Evolutionary conservation across 2,888 invertebrate genomes (phyloP).

Genomic region (Frankliniella fusca): DNA sequence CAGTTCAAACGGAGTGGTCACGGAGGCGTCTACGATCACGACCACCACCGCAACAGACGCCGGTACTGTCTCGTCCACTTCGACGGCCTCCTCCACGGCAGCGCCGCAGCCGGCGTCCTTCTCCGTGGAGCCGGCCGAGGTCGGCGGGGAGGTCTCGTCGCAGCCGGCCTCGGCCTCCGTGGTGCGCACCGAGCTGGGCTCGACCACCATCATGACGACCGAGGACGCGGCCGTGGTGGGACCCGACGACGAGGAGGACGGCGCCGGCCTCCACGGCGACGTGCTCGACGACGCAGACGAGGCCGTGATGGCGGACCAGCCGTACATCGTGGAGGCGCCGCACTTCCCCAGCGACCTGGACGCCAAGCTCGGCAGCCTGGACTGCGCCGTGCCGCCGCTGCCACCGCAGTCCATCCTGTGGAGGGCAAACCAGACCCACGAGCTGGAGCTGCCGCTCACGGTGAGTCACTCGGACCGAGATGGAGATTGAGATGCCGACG

Average conservation of each 20-base stretch:
- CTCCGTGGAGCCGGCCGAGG: background rate
- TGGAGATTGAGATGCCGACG: background rate
- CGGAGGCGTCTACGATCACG: background rate
- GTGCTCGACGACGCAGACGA: background rate
- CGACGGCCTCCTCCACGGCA: background rate
- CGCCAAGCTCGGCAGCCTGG: background rate
- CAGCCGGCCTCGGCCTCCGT: background rate
- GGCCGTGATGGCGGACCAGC: background rate
- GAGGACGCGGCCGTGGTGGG: background rate
- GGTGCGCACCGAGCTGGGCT: background rate
- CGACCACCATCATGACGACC: background rate
- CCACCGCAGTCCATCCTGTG: conserved; percentile 52
- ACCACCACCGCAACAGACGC: background rate
- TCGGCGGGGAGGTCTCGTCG: background rate
- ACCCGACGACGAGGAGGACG: background rate
- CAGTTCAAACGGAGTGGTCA: background rate
- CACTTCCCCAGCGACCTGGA: background rate
- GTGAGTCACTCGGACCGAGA: conserved; percentile 52
- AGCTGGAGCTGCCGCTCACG: conserved; percentile 61
- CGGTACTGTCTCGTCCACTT: background rate
- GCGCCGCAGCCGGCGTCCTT: background rate
- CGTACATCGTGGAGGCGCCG: background rate
- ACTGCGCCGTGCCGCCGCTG: background rate
- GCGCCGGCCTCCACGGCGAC: background rate
- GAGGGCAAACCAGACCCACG: conserved; percentile 69